phyloP scores from a whole-genome alignment of 2,888 invertebrate genomes.

The Caenorhabditis sulstoni region DNA sequence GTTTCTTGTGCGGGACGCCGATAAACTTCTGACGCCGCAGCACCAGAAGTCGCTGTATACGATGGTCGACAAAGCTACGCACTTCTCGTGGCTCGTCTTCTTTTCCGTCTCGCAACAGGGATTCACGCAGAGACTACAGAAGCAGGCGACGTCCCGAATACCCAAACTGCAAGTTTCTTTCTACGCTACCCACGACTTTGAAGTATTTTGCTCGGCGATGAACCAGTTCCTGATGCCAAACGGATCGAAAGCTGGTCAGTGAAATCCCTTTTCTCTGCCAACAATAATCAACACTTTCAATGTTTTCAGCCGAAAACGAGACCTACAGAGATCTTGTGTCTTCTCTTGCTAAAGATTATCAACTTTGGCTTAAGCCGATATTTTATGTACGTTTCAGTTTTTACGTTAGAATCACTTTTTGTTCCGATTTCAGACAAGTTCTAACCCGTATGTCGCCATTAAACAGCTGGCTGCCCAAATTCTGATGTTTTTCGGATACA shows the following conservation, averaged over 20 bases:
- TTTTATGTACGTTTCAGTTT: constrained; percentile 9
- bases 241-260: background rate
- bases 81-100: constrained; percentile 55
- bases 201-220: constrained; percentile 41
- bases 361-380: constrained; percentile 11
- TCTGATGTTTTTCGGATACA: constrained; percentile 35
- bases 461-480: constrained; percentile 48
- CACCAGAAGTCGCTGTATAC: constrained; percentile 60
- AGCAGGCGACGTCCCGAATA: constrained; percentile 51
- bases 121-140: constrained; percentile 52
- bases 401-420: background rate
- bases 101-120: constrained; percentile 52
- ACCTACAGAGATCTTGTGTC: constrained; percentile 13
- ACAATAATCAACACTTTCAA: background rate
- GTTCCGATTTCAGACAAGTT: constrained; percentile 21
- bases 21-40: constrained; percentile 44
- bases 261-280: background rate
- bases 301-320: constrained; percentile 6
- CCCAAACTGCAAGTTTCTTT: constrained; percentile 53
- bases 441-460: constrained; percentile 5
- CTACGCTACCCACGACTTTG: constrained; percentile 21
- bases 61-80: constrained; percentile 55
- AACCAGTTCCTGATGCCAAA: constrained; percentile 29
- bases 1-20: constrained; percentile 54
- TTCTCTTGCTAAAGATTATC: no score